Evolutionary conservation across 2,113 vertebrate genomes (phyloP), one percentile per base, ranked within the genome.

Genomic region (Cercocebus atys): DNA sequence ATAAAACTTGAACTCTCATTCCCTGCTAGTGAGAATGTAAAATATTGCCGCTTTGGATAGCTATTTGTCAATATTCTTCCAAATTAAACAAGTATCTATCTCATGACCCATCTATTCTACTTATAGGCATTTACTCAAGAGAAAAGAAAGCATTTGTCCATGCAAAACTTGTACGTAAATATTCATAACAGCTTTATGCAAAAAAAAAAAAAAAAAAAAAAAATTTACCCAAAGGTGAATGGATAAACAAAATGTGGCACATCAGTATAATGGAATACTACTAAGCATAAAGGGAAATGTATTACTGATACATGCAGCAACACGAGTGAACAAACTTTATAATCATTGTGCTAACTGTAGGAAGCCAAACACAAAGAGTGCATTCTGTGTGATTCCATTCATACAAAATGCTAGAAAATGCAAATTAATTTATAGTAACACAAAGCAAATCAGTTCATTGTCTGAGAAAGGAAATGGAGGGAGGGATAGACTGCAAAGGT

Each of bases 341-440:
- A 72, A 47, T 95, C 30, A 81, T 57, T 16, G 7, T 75, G 22
- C 20, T 76, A 59, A 84, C n/a, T 82, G 4, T 82, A 93, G 81
- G 16, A 78, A 68, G 12, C 11, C 61, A 79, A 40, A 68, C 18
- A 82, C 27, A 61, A 9, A 73, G 11, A 45, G 20, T 66, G 43
- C 12, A 59, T 61, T 83, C 8, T 76, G 43, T n/a, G 1, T n/a
- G 32, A 38, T 12, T 64, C 3, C 9, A 78, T 43, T 64, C 17
- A 57, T 7, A 87, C 13, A 43, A 82, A 87, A 43, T 90, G 82
- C 68, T 80, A 94, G 57, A 64, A 92, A 75, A 82, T 93, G 13
- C 3, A 43, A 72, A 50, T 73, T 43, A 43, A 55, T 66, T 22
- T 18, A 23, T 18, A 22, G 5, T 61, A 70, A 92, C 32, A 25